Evolutionary conservation across 2,888 invertebrate species (phyloP).

Genomic region (Brachyptera risi): DNA sequence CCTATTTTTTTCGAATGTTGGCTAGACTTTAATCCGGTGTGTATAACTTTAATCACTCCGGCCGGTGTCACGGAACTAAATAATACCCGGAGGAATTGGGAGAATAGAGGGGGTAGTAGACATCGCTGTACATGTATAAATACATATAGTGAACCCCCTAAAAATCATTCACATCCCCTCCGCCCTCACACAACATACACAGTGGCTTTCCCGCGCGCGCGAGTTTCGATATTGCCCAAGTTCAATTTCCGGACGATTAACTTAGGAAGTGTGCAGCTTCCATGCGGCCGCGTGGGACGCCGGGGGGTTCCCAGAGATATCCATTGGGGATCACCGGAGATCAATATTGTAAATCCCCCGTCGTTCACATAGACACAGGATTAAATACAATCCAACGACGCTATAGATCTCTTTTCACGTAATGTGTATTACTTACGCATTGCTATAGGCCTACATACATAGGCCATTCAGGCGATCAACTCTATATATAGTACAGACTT

Average conservation of each 20-base stretch:
- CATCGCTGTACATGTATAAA: slow-evolving; percentile 1
- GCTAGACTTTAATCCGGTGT: no score
- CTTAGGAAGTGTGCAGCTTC: slow-evolving; percentile 29
- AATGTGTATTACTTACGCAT: background rate
- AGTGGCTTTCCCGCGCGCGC: background rate
- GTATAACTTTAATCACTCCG: background rate
- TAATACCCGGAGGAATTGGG: background rate
- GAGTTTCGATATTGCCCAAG: slow-evolving; percentile 19
- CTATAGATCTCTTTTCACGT: background rate
- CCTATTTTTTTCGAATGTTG: no score
- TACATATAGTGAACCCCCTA: background rate
- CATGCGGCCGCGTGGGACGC: background rate
- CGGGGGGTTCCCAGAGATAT: background rate
- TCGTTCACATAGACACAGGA: background rate
- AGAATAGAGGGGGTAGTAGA: no score
- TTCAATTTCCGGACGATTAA: slow-evolving; percentile 32
- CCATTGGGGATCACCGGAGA: slow-evolving; percentile 3
- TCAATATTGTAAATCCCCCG: background rate
- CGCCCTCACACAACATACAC: background rate
- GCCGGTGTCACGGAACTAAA: no score
- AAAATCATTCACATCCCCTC: background rate
- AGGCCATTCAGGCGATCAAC: no score
- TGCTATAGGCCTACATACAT: no score
- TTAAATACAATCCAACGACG: background rate
- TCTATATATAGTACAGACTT: no score